Evolutionary conservation across 2,888 invertebrate genomes (phyloP).

Genomic region (Craniophora ligustri): DNA sequence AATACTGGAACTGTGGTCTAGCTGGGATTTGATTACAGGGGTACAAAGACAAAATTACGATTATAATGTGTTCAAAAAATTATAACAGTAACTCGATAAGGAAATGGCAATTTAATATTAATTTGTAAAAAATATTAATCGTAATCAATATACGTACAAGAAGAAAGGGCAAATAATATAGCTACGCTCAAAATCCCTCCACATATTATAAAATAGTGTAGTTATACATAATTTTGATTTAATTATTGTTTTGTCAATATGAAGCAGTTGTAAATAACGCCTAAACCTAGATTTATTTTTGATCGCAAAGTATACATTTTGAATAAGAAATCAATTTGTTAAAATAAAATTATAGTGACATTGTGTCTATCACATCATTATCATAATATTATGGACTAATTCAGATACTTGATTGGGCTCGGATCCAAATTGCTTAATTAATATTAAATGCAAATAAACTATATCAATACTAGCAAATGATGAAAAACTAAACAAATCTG

Average conservation of each 20-base stretch:
- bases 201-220: slow-evolving; percentile 38
- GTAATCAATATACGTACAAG: slow-evolving; percentile 30
- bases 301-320: slow-evolving; percentile 45
- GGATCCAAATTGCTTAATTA: slow-evolving; percentile 72
- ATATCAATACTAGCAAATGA: slow-evolving; percentile 63
- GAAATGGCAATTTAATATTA: slow-evolving; percentile 14
- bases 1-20: slow-evolving; percentile 19
- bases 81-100: slow-evolving; percentile 33
- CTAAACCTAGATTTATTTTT: slow-evolving; percentile 43
- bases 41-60: slow-evolving; percentile 9
- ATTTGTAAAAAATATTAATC: slow-evolving; percentile 16
- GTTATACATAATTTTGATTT: slow-evolving; percentile 47
- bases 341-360: slow-evolving; percentile 48
- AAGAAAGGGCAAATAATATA: slow-evolving; percentile 26
- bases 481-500: slow-evolving; percentile 29
- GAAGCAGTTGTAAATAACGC: slow-evolving; percentile 10
- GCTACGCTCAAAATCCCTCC: slow-evolving; percentile 18
- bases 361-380: slow-evolving; percentile 67
- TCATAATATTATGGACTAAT: slow-evolving; percentile 63
- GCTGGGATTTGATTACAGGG: slow-evolving; percentile 11
- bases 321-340: slow-evolving; percentile 28
- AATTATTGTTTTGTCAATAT: slow-evolving; percentile 20
- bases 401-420: slow-evolving; percentile 74
- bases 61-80: slow-evolving; percentile 32
- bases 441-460: slow-evolving; percentile 79